Evolutionary conservation across 1,140 invertebrate genomes (phyloP).

Genomic region (Chionoecetes opilio): DNA sequence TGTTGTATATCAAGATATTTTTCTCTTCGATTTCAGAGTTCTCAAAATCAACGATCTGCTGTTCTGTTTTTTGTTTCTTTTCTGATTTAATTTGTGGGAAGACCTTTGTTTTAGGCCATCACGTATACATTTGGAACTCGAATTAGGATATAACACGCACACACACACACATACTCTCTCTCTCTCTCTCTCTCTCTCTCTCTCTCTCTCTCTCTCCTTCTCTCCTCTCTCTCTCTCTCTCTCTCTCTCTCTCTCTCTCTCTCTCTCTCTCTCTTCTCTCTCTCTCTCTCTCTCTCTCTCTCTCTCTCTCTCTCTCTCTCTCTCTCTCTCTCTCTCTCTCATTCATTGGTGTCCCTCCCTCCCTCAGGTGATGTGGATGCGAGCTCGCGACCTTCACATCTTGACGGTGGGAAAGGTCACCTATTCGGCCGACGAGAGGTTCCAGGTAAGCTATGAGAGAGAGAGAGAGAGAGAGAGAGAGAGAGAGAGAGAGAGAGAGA

Average conservation of each 20-base stretch:
- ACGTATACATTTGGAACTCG: too few relatives aligned
- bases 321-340: neutral
- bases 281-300: slow-evolving; percentile 48
- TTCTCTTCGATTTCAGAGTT: too few relatives aligned
- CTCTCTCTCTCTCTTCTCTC: slow-evolving; percentile 37
- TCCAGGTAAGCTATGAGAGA: slow-evolving; percentile 74
- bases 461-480: too few relatives aligned
- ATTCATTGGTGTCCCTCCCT: neutral
- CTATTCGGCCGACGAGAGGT: slow-evolving; percentile 77
- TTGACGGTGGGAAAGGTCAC: slow-evolving; percentile 74
- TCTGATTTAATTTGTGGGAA: too few relatives aligned
- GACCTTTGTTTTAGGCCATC: too few relatives aligned
- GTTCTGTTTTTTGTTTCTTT: too few relatives aligned
- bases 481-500: too few relatives aligned
- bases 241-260: slow-evolving; percentile 41
- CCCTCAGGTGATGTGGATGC: slow-evolving; percentile 79
- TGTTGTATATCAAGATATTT: too few relatives aligned
- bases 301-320: slow-evolving; percentile 22
- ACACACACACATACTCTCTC: too few relatives aligned
- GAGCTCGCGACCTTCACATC: slow-evolving; percentile 74
- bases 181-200: neutral
- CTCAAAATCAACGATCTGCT: too few relatives aligned
- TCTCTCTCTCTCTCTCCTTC: neutral
- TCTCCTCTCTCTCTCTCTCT: slow-evolving; percentile 13
- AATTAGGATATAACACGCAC: too few relatives aligned